Percentiles rank a stretch among this genome's conserved stretches.
These are phyloP conservation scores for Leucozona laternaria DNA, from an alignment of 2,888 invertebrate genomes.

Conservation along the genomic window DNA sequence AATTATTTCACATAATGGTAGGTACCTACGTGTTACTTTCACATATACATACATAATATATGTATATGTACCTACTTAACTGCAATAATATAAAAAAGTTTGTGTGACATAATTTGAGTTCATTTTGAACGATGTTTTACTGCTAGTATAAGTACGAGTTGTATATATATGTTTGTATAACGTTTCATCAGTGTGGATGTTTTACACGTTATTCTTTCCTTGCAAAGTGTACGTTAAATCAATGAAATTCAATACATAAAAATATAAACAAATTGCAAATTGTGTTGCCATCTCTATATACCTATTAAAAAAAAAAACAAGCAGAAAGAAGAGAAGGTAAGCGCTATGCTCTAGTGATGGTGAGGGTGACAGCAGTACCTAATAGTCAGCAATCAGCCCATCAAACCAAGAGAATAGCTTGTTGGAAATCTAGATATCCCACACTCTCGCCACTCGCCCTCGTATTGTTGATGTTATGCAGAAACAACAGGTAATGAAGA, in stretches of 20 bases:
- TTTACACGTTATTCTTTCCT: background rate
- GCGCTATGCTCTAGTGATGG: background rate
- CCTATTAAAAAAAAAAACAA: background rate
- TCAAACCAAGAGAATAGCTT: slow-evolving; percentile 52
- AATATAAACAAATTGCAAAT: slow-evolving; percentile 27
- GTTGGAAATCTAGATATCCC: slow-evolving; percentile 68
- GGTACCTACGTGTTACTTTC: too few species aligned
- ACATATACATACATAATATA: too few species aligned
- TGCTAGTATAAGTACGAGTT: background rate
- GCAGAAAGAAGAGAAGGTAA: background rate
- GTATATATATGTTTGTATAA: background rate
- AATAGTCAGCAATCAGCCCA: background rate
- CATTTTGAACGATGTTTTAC: slow-evolving; percentile 33
- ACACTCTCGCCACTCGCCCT: slow-evolving; percentile 69
- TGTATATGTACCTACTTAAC: background rate
- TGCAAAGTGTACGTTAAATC: background rate
- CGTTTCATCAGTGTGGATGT: background rate
- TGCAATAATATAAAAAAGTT: background rate
- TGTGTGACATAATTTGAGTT: slow-evolving; percentile 64
- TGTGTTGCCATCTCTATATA: slow-evolving; percentile 2
- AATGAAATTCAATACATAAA: slow-evolving; percentile 23
- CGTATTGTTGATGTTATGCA: slow-evolving; percentile 48
- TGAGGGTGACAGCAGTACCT: background rate
- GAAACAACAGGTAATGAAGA: slow-evolving; percentile 9
- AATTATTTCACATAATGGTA: slow-evolving; percentile 12